Evolutionary conservation across 2,797 vertebrate species (phyloP).

Genomic region (Perodicticus potto): DNA sequence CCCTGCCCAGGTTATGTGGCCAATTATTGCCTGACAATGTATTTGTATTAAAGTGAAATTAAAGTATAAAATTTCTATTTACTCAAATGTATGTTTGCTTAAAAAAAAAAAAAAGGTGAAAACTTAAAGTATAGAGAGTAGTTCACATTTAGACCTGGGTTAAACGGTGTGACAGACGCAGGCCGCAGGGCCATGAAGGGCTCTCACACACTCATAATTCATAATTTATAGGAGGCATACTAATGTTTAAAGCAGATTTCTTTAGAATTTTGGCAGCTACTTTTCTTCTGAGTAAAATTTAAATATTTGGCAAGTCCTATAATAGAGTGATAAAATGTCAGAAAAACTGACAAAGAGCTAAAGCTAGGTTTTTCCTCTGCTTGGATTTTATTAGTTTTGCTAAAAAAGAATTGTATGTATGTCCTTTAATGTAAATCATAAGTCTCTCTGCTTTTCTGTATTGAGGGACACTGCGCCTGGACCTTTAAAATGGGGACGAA

Average conservation of each 20-base stretch:
- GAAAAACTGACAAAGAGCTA: neutral
- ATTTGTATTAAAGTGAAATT: neutral
- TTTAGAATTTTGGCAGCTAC: neutral
- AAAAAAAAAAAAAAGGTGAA: too few species aligned
- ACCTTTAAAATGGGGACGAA: neutral
- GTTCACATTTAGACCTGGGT: neutral
- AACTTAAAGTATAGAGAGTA: too few species aligned
- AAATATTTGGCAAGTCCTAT: neutral
- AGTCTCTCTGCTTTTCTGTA: neutral
- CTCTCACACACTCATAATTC: neutral
- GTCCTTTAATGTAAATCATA: neutral
- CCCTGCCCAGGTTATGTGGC: neutral
- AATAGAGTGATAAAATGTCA: neutral
- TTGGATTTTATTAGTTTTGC: neutral
- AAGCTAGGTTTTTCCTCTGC: neutral
- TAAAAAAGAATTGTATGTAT: neutral
- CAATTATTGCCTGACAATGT: neutral
- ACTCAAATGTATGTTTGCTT: neutral
- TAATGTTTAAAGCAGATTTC: neutral
- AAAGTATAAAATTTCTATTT: neutral
- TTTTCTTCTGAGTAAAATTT: neutral
- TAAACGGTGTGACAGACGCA: accelerated
- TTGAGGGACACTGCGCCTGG: neutral
- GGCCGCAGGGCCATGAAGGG: accelerated
- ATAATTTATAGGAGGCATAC: too few species aligned